phyloP scores from a whole-genome alignment of 1,140 invertebrate species.

The Pantala flavescens region DNA sequence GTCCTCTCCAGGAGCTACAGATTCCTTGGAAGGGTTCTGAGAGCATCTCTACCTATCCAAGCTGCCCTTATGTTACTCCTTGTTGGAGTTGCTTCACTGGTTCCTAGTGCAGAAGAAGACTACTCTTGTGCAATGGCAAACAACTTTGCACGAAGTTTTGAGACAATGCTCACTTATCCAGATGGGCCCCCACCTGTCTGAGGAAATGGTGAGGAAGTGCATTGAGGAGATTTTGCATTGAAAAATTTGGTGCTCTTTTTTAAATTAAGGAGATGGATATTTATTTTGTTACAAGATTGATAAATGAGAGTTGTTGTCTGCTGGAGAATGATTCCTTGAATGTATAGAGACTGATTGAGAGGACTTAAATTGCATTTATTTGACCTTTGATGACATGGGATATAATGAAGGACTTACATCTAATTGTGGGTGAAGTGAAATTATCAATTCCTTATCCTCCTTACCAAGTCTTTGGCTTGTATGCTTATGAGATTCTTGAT shows the following conservation, averaged over 20 bases:
- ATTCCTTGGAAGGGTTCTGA: slow-evolving; percentile 75
- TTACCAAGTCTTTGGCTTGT: too few species aligned
- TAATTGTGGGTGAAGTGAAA: too few species aligned
- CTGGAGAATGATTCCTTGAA: not conserved
- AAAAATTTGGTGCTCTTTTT: slow-evolving; percentile 2
- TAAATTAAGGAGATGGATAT: slow-evolving; percentile 3
- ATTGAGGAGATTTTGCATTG: not conserved
- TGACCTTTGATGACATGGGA: not conserved
- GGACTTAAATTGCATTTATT: not conserved
- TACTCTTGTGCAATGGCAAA: slow-evolving; percentile 72
- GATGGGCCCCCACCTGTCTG: slow-evolving; percentile 83
- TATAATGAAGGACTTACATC: too few species aligned
- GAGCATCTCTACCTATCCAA: slow-evolving; percentile 83
- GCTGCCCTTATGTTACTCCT: slow-evolving; percentile 70
- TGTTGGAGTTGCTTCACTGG: slow-evolving; percentile 74
- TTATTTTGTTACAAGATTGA: slow-evolving; percentile 4
- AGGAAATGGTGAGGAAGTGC: slow-evolving; percentile 19
- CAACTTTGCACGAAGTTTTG: slow-evolving; percentile 65
- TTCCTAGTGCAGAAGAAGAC: slow-evolving; percentile 76
- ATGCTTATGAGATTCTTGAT: too few species aligned
- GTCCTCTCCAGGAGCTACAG: slow-evolving; percentile 60
- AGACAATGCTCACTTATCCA: slow-evolving; percentile 75
- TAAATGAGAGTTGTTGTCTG: not conserved
- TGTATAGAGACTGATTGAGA: not conserved
- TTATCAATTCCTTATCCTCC: too few species aligned